A percentile compares a stretch with the other conserved stretches of the same genome.
Conservation (phyloP, 2,797 vertebrate genomes). For the Mus caroli region DNA sequence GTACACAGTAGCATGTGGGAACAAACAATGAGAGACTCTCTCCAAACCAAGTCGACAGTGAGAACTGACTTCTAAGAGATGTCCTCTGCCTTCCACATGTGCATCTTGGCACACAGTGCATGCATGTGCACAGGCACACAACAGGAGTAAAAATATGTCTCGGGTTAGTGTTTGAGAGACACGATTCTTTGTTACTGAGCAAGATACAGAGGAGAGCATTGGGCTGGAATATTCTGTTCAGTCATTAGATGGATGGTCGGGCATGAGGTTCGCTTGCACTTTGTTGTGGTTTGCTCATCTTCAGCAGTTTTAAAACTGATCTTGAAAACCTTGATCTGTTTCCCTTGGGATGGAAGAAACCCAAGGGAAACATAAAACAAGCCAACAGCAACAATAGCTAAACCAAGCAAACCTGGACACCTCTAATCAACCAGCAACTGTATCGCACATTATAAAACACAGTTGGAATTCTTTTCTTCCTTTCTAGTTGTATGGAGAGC, state of each 20-base stretch:
- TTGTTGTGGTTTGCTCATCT: conserved; percentile 33
- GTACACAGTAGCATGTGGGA: background rate
- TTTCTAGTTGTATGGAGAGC: background rate
- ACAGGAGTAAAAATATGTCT: background rate
- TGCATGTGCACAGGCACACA: too few relatives aligned
- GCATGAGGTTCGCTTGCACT: background rate
- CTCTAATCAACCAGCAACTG: background rate
- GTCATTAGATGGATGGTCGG: background rate
- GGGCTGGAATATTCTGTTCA: background rate
- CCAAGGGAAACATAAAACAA: conserved; percentile 44
- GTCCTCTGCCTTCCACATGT: background rate
- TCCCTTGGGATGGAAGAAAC: background rate
- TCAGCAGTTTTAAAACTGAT: conserved; percentile 4
- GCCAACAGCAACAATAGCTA: background rate
- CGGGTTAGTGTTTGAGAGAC: background rate
- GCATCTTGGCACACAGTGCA: background rate
- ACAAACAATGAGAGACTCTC: background rate
- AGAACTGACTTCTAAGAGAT: background rate
- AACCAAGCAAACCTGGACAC: background rate
- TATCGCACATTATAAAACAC: background rate
- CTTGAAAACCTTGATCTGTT: conserved; percentile 31
- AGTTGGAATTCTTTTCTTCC: background rate
- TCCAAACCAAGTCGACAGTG: background rate
- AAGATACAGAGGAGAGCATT: background rate
- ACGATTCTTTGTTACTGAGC: background rate